phyloP scores from a whole-genome alignment of 2,797 vertebrate genomes.

The Uromys caudimaculatus region DNA sequence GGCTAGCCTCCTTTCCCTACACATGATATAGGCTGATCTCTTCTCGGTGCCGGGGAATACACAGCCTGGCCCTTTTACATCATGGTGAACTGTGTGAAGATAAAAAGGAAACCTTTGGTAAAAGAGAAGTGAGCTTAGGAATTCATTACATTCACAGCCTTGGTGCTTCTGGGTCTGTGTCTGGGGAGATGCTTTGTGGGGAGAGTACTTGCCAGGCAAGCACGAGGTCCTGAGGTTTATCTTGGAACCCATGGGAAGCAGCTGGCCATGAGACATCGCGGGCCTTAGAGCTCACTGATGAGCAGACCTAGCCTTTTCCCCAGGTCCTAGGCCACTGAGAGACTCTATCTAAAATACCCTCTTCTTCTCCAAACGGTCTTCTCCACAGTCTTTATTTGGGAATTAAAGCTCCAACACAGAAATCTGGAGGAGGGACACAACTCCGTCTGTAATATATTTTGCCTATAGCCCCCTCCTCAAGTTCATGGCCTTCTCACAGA shows the following conservation, averaged over 20 bases:
- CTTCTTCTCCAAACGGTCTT: background rate
- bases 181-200: background rate
- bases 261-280: background rate
- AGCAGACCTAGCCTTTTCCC: background rate
- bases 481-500: background rate
- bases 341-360: background rate
- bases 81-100: background rate
- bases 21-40: too few species aligned
- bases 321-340: background rate
- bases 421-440: background rate
- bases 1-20: too few species aligned
- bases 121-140: background rate
- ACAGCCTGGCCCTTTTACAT: background rate
- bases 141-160: background rate
- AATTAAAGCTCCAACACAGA: background rate
- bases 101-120: background rate
- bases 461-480: background rate
- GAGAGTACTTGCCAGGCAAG: too few species aligned
- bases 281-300: background rate
- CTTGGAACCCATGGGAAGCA: background rate
- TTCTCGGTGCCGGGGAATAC: background rate
- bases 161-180: background rate
- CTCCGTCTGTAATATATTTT: background rate
- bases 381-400: background rate
- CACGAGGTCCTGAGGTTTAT: background rate